phyloP scores from a whole-genome alignment of 2,113 vertebrate genomes.

The Pseudolaguvia tuberculata region DNA sequence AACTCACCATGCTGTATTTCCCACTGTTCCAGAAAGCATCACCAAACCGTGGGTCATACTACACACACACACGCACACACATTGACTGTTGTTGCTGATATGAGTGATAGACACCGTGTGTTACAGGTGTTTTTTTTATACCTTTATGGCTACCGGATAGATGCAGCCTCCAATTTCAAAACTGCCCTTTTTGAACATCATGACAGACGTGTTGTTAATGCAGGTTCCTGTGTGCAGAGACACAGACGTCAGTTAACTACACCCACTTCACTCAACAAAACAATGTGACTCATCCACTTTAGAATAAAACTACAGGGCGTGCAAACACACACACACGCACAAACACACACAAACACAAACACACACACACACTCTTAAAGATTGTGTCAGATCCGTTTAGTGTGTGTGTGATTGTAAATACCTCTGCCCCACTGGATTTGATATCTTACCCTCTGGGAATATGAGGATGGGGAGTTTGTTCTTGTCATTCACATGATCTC shows the following conservation, averaged over 20 bases:
- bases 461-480: slow-evolving; percentile 93
- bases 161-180: slow-evolving; percentile 96
- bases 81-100: not conserved
- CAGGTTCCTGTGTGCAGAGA: slow-evolving; percentile 79
- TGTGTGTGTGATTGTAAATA: too few relatives aligned
- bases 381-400: too few relatives aligned
- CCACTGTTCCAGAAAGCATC: slow-evolving; percentile 98
- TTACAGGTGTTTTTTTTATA: not conserved
- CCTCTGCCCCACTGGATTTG: too few relatives aligned
- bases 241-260: too few relatives aligned
- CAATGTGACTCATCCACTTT: too few relatives aligned
- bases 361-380: too few relatives aligned
- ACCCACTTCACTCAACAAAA: too few relatives aligned
- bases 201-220: slow-evolving; percentile 96
- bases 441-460: slow-evolving; percentile 67
- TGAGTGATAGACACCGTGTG: too few relatives aligned
- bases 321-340: too few relatives aligned
- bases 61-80: slow-evolving; percentile 16
- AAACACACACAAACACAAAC: too few relatives aligned
- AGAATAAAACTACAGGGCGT: too few relatives aligned
- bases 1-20: slow-evolving; percentile 88
- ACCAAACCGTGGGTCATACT: slow-evolving; percentile 96
- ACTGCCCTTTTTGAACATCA: slow-evolving; percentile 99
- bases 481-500: slow-evolving; percentile 84
- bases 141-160: slow-evolving; percentile 91